phyloP scores from a whole-genome alignment of 2,888 invertebrate species.

The Brenthis daphne region DNA sequence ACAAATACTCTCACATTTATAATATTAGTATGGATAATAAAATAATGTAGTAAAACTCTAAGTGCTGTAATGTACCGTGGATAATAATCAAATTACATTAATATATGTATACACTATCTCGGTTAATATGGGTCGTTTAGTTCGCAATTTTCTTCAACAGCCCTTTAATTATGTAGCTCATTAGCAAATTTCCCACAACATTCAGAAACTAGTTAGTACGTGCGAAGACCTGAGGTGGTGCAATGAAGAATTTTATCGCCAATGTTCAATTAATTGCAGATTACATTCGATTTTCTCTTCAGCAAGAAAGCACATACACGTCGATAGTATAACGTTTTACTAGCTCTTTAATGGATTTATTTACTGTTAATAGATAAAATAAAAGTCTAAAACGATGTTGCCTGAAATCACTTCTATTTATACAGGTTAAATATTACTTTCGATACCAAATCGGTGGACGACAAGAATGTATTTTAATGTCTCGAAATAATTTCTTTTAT shows the following conservation, averaged over 20 bases:
- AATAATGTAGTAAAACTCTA: no score
- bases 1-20: no score
- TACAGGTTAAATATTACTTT: neutral
- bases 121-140: slow-evolving; percentile 30
- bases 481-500: neutral
- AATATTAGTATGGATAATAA: no score
- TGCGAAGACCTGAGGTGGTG: slow-evolving; percentile 35
- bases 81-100: slow-evolving; percentile 20
- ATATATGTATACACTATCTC: slow-evolving; percentile 22
- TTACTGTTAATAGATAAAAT: slow-evolving; percentile 15
- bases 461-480: neutral
- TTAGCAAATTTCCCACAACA: slow-evolving; percentile 42
- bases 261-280: slow-evolving; percentile 40
- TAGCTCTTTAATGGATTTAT: slow-evolving; percentile 18
- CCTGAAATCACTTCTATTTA: neutral
- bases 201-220: slow-evolving; percentile 41
- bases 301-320: slow-evolving; percentile 13
- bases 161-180: slow-evolving; percentile 42
- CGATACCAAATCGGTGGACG: neutral
- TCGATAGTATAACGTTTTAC: slow-evolving; percentile 21
- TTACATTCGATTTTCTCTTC: slow-evolving; percentile 32
- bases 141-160: slow-evolving; percentile 37
- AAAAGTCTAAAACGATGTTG: neutral
- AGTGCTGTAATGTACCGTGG: neutral
- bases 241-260: slow-evolving; percentile 40